A percentile compares a stretch with the other conserved stretches of the same genome.
Conservation (phyloP, 1,140 invertebrate genomes). For the Holcopasites calliopsidis region DNA sequence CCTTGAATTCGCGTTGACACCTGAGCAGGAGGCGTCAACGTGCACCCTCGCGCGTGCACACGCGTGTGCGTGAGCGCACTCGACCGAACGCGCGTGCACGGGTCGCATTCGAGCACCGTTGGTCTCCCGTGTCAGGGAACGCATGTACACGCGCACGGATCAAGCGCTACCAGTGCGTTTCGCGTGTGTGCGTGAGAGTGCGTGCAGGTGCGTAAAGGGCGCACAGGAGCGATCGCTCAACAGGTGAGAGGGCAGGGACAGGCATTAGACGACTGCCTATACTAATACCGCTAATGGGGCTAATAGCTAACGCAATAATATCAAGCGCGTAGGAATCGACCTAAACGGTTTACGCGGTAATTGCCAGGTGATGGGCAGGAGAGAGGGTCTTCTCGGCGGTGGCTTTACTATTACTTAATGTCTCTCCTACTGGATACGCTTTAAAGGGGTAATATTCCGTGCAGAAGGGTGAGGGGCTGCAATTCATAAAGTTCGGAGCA, state of each 20-base stretch:
- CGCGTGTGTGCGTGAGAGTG: slow-evolving; percentile 35
- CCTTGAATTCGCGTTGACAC: slow-evolving; percentile 46
- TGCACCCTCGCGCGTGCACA: slow-evolving; percentile 44
- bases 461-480: neutral
- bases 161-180: neutral
- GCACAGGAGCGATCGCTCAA: slow-evolving; percentile 65
- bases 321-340: slow-evolving; percentile 52
- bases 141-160: slow-evolving; percentile 11
- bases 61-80: slow-evolving; percentile 28
- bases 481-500: neutral
- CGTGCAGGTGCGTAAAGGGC: slow-evolving; percentile 61
- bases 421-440: neutral
- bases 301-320: slow-evolving; percentile 69
- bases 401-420: no score
- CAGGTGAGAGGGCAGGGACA: slow-evolving; percentile 72
- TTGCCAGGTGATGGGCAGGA: slow-evolving; percentile 66
- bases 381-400: slow-evolving; percentile 45
- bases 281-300: slow-evolving; percentile 70
- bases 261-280: slow-evolving; percentile 70
- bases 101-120: neutral
- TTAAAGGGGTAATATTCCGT: neutral
- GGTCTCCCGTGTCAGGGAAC: neutral
- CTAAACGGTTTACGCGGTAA: slow-evolving; percentile 62
- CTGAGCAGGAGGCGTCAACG: slow-evolving; percentile 25
- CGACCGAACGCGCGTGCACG: neutral